Evolutionary conservation across 2,888 invertebrate species (phyloP), one percentile per base, ranked within the genome.

Genomic region (Tricholauxania praeusta): DNA sequence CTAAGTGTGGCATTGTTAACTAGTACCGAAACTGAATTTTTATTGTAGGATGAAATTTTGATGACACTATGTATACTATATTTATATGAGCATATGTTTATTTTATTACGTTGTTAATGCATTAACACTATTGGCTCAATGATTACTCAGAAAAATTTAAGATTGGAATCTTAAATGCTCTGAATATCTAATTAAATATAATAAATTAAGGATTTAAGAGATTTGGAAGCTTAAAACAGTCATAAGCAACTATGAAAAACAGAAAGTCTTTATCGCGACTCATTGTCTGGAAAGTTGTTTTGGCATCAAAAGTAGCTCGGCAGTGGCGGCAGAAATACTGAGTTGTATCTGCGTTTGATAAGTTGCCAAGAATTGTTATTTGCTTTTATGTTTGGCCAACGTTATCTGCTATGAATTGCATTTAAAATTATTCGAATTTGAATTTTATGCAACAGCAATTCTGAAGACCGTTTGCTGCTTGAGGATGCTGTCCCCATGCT

Each of bases 291-390:
- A 51, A 69, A 69, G 32, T 69, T 69, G 62, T 60, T 62, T 69
- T 70, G 70, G 63, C 63, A 64, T 64, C 65, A 22, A 67, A 19
- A 60, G n/a, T 48, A 17, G 17, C 52, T 32, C 62, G 28, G 76
- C 71, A 64, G 49, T 67, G 67, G 67, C 67, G 67, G 67, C 67
- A 72, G 28, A 22, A 63, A 72, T 72, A 22, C 60, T 72, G 55
- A 48, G 57, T 67, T 62, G 32, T 12, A 62, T 48, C 64, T 32
- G 57, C 32, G 19, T 72, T 72, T 63, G 67, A 72, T 51, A 53
- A 55, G 55, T 62, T 72, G 72, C 72, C 72, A 72, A 72, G 47
- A 55, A 47, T 47, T 52, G 52, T 22, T 49, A 49, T 62, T 62
- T 22, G 22, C 39, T 39, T 70, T 53, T 12, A 49, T 48, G 32